Conservation (phyloP, 2,113 vertebrate species). For the Ciconia boyciana region DNA sequence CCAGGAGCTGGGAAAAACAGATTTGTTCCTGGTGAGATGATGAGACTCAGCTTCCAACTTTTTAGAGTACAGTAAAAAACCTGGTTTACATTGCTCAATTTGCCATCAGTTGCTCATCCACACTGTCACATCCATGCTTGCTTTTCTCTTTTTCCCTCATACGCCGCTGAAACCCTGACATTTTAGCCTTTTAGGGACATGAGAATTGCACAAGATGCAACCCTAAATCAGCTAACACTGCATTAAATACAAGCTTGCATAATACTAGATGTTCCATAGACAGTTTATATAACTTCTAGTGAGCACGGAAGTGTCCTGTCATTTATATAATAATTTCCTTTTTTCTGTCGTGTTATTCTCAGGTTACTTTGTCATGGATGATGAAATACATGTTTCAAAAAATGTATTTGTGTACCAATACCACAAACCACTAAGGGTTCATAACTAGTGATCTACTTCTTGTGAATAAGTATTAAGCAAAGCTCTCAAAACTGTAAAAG, state of each 20-base stretch:
- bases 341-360: not conserved
- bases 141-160: not conserved
- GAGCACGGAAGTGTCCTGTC: not conserved
- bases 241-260: not conserved
- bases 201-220: not conserved
- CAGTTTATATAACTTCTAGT: not conserved
- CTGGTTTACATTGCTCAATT: not conserved
- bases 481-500: not conserved
- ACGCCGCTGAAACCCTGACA: not conserved
- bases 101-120: not conserved
- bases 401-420: not conserved
- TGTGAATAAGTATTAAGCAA: not conserved
- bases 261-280: not conserved
- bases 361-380: not conserved
- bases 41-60: not conserved
- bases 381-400: not conserved
- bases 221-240: not conserved
- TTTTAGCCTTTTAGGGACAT: not conserved
- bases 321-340: not conserved
- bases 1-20: not conserved
- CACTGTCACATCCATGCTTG: not conserved
- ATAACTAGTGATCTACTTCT: not conserved
- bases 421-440: not conserved
- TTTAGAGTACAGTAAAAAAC: not conserved
- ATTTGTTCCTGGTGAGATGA: not conserved